Evolutionary conservation across 2,797 vertebrate species (phyloP), one percentile per base, ranked within the genome.

Genomic region (Paratrypauchen microcephalus): DNA sequence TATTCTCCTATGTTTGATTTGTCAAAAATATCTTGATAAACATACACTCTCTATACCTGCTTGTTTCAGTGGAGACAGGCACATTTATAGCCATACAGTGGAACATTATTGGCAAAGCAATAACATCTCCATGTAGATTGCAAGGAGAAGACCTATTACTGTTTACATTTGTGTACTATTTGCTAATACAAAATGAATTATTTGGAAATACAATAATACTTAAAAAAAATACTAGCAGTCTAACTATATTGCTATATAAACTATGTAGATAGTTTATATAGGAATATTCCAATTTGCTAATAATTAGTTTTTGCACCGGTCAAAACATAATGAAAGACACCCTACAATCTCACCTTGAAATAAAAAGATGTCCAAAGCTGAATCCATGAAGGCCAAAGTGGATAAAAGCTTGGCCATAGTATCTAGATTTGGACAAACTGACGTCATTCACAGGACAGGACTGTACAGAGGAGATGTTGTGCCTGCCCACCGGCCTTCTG

Each of bases 401-500:
- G 9, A 65, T 52, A 28, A 30, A 63, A 28, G 26, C 41, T 11
- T 18, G 2, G 15, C 15, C 16, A 3, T 47, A 45, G 41, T 15
- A 8, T 64, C 41, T 28, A 23, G 23, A 18, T 18, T 50, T 52
- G 24, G 41, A 47, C 21, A 61, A 18, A 9, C 2, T 50, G 63
- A 65, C 45, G 47, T 65, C 26, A 65, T 50, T 30, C 16, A 12
- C 63, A 65, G 47, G 45, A 28, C 6, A 26, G 50, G 63, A 65
- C 45, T 65, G 24, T 30, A 30, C 45, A 28, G 45, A 28, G 18
- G 45, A 65, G 62, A 45, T 50, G 59, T 39, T 26, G 2, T 36
- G 23, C 45, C 57, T 59, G 45, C 63, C 63, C 63, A 65, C 63
- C n/a, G 63, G 63, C 63, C 63, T 52, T 65, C 63, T 65, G 63